Evolutionary conservation across 2,113 vertebrate species (phyloP), one percentile per base, ranked within the genome.

Genomic region (Dryoscopus gambensis): DNA sequence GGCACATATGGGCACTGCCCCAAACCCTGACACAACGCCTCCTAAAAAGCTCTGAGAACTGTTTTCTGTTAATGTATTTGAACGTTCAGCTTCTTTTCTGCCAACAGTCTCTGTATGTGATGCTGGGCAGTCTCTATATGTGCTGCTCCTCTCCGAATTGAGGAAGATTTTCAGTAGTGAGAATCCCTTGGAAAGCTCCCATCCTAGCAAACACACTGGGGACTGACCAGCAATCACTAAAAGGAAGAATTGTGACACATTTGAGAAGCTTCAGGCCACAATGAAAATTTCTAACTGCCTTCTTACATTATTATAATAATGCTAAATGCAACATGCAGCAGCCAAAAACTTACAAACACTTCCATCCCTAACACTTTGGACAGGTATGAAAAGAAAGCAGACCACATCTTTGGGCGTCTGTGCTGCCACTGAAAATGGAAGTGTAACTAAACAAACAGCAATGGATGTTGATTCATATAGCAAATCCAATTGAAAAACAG

Each of bases 161-260:
- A 60, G 50, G 24, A 84, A 30, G 55, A 76, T 46, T 62, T 90
- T 84, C 40, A 39, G 16, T 15, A 56, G 40, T 27, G 19, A 53
- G 49, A 44, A 37, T 35, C 42, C 44, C 39, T 49, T 37, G 39
- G 64, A 65, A 84, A 7, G 35, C 11, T 53, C 63, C 30, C 25
- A 44, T 49, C 37, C 46, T 5, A 53, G 33, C 42, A 92, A 84
- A 75, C 23, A 14, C 2, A 9, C 15, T 0, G 0, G 31, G n/a
- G 42, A 63, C 47, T 84, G 56, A 49, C 21, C 35, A 49, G 85
- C 46, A n/a, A 44, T 80, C 37, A 31, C 56, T 25, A 35, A n/a
- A 68, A 60, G 19, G 47, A 82, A 67, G 5, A 88, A 35, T 0
- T 75, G n/a, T 2, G 1, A 56, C 31, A 57, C 19, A 59, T 31